Evolutionary conservation across 2,888 invertebrate genomes (phyloP).

Genomic region (Drepanosiphum platanoidis): DNA sequence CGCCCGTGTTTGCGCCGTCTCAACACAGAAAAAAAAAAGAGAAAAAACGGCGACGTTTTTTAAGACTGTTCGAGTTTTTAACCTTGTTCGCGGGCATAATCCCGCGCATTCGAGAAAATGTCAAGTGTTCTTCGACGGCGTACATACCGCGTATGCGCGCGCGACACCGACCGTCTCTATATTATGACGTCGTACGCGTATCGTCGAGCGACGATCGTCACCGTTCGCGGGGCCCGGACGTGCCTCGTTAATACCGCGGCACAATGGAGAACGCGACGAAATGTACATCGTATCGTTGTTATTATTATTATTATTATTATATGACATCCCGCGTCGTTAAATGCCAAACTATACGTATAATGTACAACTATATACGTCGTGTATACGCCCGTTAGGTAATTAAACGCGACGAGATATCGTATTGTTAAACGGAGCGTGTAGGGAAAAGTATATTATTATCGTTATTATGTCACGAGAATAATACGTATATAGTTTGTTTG

Average conservation of each 20-base stretch:
- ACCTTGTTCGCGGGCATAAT: neutral
- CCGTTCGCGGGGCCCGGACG: neutral
- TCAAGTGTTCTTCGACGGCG: neutral
- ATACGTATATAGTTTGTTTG: too few relatives aligned
- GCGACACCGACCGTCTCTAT: neutral
- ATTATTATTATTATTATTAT: too few relatives aligned
- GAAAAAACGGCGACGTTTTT: neutral
- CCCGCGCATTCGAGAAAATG: neutral
- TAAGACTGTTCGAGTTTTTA: neutral
- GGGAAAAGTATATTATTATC: too few relatives aligned
- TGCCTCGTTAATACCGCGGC: neutral
- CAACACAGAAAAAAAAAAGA: neutral
- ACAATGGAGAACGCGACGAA: neutral
- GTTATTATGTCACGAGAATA: too few relatives aligned
- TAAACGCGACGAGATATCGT: neutral
- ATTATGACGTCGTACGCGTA: too few relatives aligned
- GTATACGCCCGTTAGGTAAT: neutral
- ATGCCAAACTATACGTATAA: neutral
- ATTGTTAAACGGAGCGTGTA: neutral
- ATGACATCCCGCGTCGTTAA: neutral
- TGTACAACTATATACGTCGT: too few relatives aligned
- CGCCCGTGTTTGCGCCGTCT: neutral
- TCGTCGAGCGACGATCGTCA: neutral
- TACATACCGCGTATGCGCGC: neutral
- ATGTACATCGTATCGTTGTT: neutral